phyloP scores from a whole-genome alignment of 2,888 invertebrate genomes.

The Agriopis leucophaearia region DNA sequence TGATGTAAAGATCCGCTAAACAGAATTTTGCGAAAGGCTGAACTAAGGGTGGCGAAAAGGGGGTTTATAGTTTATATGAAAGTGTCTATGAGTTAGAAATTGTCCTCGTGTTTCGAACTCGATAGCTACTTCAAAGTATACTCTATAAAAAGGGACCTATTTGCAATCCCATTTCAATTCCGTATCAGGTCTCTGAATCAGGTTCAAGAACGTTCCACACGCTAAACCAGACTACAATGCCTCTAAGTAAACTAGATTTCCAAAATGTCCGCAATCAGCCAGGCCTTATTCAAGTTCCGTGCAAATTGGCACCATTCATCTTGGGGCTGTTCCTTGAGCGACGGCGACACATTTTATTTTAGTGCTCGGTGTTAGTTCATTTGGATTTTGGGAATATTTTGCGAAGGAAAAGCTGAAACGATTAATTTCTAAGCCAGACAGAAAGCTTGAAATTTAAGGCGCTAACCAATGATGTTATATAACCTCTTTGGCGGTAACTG shows the following conservation, averaged over 20 bases:
- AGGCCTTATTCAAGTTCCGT: conserved; percentile 37
- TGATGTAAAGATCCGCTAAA: too few species aligned
- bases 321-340: conserved; percentile 17
- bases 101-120: too few species aligned
- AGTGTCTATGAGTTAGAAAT: too few species aligned
- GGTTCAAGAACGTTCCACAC: conserved; percentile 7
- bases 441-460: too few species aligned
- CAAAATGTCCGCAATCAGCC: conserved; percentile 43
- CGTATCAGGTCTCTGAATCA: conserved; percentile 2
- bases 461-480: too few species aligned
- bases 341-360: conserved; percentile 3
- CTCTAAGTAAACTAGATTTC: conserved; percentile 32
- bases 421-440: too few species aligned
- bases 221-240: conserved; percentile 31
- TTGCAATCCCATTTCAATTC: conserved; percentile 5
- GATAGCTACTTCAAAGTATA: too few species aligned
- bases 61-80: too few species aligned
- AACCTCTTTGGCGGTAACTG: too few species aligned
- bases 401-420: neutral
- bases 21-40: too few species aligned
- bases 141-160: neutral
- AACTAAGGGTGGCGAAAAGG: too few species aligned
- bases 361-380: neutral
- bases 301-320: conserved; percentile 46
- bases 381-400: conserved; percentile 1